phyloP scores from a whole-genome alignment of 2,888 invertebrate genomes.

The Noctua janthina region DNA sequence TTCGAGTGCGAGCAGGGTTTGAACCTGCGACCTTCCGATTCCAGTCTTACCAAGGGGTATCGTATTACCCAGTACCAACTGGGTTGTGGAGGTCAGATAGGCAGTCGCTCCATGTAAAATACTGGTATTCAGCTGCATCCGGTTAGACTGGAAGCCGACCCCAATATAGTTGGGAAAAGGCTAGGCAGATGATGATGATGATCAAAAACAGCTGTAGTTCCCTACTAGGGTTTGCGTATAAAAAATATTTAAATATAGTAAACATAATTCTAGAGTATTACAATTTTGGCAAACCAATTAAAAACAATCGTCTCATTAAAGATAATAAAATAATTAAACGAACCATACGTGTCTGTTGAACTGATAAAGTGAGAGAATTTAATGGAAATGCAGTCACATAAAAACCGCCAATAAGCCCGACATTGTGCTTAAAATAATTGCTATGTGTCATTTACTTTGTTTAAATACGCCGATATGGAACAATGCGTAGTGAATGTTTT shows the following conservation, averaged over 20 bases:
- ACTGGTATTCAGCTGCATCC: too few relatives aligned
- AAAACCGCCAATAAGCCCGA: conserved; percentile 45
- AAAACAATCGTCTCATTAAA: conserved; percentile 3
- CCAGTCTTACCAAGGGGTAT: too few relatives aligned
- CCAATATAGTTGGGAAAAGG: too few relatives aligned
- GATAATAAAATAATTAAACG: conserved; percentile 25
- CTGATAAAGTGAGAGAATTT: conserved; percentile 16
- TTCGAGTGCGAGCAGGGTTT: too few relatives aligned
- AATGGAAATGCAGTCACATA: conserved; percentile 41
- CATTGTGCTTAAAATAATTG: conserved; percentile 20
- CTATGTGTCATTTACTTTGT: not conserved
- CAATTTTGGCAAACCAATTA: not conserved
- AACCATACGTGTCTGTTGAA: conserved; percentile 26
- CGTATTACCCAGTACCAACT: too few relatives aligned
- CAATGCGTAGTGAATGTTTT: not conserved
- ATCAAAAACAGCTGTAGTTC: too few relatives aligned
- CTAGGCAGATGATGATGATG: too few relatives aligned
- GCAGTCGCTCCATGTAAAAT: too few relatives aligned
- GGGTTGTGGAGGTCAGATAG: too few relatives aligned
- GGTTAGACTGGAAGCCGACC: too few relatives aligned
- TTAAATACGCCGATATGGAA: not conserved
- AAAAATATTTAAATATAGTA: not conserved
- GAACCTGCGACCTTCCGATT: too few relatives aligned
- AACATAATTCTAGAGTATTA: not conserved
- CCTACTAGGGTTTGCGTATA: too few relatives aligned